Percentiles rank a stretch among this genome's conserved stretches.
Conservation (phyloP, 2,113 vertebrate species). For the Ceyx melanurus region DNA sequence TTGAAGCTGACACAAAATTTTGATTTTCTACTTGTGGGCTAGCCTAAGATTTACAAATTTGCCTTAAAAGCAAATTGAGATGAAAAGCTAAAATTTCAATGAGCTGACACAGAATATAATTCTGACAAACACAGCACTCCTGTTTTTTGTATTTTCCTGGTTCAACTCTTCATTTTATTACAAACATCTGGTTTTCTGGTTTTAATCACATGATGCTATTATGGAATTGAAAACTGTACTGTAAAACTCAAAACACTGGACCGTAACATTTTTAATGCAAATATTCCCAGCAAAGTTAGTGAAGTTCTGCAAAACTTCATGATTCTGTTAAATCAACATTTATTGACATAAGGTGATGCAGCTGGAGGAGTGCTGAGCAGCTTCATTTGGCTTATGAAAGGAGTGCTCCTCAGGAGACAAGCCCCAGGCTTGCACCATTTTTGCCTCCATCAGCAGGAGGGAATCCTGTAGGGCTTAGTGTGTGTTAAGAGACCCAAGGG, state of each 20-base stretch:
- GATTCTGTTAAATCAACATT: background rate
- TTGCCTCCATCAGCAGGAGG: background rate
- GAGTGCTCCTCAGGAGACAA: background rate
- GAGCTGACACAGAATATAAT: background rate
- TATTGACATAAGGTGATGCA: background rate
- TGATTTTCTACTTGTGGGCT: background rate
- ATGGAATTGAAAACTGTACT: background rate
- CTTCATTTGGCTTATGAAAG: background rate
- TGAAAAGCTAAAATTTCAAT: background rate
- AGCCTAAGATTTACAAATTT: background rate
- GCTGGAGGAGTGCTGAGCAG: background rate
- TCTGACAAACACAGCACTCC: background rate
- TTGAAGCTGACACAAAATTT: background rate
- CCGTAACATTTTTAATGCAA: background rate
- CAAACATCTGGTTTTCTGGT: background rate
- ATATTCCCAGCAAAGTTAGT: background rate
- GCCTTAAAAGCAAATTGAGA: background rate
- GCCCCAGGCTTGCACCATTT: background rate
- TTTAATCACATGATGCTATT: background rate
- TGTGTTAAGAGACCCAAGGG: background rate
- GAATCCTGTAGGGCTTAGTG: background rate
- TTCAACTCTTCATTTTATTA: background rate
- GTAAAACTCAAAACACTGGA: background rate
- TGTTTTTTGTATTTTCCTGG: background rate
- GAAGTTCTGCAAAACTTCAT: background rate